Evolutionary conservation across 2,888 invertebrate species (phyloP).

Genomic region (Athalia cordata): DNA sequence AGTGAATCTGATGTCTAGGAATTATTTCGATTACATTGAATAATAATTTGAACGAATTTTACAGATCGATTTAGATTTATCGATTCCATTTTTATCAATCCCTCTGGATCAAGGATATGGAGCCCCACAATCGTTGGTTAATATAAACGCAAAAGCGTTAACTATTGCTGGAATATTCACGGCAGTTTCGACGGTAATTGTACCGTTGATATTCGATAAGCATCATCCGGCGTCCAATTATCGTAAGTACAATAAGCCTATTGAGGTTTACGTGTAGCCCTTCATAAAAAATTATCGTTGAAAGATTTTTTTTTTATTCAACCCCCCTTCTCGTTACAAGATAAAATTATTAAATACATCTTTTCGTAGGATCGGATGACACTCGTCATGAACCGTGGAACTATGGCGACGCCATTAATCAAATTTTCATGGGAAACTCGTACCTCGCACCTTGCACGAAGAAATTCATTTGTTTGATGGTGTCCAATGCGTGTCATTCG

Average conservation of each 20-base stretch:
- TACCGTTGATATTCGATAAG: conserved; percentile 72
- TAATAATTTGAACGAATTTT: background rate
- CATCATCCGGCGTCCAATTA: conserved; percentile 53
- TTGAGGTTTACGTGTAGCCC: conserved; percentile 28
- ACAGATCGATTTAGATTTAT: conserved; percentile 81
- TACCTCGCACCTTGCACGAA: conserved; percentile 69
- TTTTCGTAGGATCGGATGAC: conserved; percentile 58
- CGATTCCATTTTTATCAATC: conserved; percentile 81
- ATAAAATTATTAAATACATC: conserved; percentile 6
- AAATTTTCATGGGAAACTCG: conserved; percentile 67
- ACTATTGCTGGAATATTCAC: conserved; percentile 78
- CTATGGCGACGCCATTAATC: conserved; percentile 63
- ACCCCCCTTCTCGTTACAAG: conserved; percentile 13
- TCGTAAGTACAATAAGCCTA: conserved; percentile 46
- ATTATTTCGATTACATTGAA: background rate
- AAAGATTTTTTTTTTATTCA: too few relatives aligned
- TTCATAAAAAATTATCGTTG: conserved; percentile 32
- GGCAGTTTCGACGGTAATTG: conserved; percentile 75
- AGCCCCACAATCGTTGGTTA: conserved; percentile 74
- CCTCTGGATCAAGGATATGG: conserved; percentile 76
- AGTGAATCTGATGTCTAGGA: too few relatives aligned
- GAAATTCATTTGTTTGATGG: conserved; percentile 67
- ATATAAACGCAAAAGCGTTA: conserved; percentile 79
- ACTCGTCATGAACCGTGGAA: conserved; percentile 53
- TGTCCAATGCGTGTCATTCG: conserved; percentile 60